These are phyloP conservation scores for Cantharis rustica DNA, from an alignment of 2,888 invertebrate genomes.

Conservation along the genomic window DNA sequence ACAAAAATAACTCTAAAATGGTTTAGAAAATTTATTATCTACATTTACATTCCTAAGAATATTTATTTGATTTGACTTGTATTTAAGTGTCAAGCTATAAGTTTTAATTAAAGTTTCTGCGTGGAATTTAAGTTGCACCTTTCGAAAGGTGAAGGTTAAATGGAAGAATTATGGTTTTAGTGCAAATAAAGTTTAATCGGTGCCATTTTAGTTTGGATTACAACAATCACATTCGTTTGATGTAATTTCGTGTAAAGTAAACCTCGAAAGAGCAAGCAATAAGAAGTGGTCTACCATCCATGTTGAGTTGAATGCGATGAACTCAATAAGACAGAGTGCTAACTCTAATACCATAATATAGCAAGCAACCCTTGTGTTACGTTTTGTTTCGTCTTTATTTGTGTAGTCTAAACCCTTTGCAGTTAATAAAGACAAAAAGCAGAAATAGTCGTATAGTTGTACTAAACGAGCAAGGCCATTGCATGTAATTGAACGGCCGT, in stretches of 20 bases:
- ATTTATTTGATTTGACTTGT: neutral
- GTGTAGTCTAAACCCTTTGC: slow-evolving; percentile 30
- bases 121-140: neutral
- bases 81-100: neutral
- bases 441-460: slow-evolving; percentile 28
- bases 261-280: slow-evolving; percentile 29
- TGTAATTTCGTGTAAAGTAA: slow-evolving; percentile 15
- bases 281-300: slow-evolving; percentile 42
- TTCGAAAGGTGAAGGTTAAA: neutral
- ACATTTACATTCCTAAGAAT: neutral
- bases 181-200: neutral
- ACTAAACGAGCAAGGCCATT: slow-evolving; percentile 33
- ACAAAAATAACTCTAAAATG: neutral
- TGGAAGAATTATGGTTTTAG: neutral
- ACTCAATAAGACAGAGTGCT: slow-evolving; percentile 54
- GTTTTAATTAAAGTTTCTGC: neutral
- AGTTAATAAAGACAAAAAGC: slow-evolving; percentile 33
- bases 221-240: neutral
- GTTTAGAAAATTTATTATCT: neutral
- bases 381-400: slow-evolving; percentile 32
- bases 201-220: neutral
- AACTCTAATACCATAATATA: slow-evolving; percentile 40
- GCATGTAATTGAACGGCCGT: slow-evolving; percentile 39
- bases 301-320: slow-evolving; percentile 49
- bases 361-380: slow-evolving; percentile 28